Base-by-base conservation (phyloP, 2,113 vertebrate genomes). In the Sphaerodactylus townsendi region DNA sequence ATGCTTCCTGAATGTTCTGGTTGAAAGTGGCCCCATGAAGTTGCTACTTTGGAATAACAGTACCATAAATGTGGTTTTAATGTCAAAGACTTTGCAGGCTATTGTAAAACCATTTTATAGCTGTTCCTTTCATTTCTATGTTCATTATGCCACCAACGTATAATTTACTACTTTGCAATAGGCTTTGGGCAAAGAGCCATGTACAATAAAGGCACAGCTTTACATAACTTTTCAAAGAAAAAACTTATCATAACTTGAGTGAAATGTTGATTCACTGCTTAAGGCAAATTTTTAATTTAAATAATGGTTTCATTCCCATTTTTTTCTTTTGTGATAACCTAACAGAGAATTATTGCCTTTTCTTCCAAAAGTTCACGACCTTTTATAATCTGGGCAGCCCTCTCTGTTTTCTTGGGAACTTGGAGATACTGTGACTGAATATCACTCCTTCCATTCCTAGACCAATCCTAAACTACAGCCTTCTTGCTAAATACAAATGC, bases 31-130 rank as follows among this genome's bases (percentile, higher is more conserved):
- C 50, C 62, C 23, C 68, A 39, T 71, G 83, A 59, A 77, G 68
- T 62, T 66, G 21, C 68, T 46, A 9, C 25, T 79, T 39, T 85
- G 37, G 53, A 71, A 39, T 48, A 69, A 85, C 39, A 72, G 48
- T 8, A 79, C 76, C 76, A 79, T 79, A 64, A 79, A 79, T 79
- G 68, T 48, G 53, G 50, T 78, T 37, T 85, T 79, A 85, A 62
- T 85, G 41, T 85, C 53, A 79, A 72, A 85, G 53, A 72, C 66
- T 64, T 85, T 33, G 56, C 68, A 79, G 68, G 76, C 77, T 85
- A 85, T 75, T 75, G 81, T 83, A 75, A 75, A 75, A 83, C 71
- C 81, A 83, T 83, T 83, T 83, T 83, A 83, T 66, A 75, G 81
- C 56, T 30, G 81, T 83, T 83, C 56, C 59, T 74, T 83, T 83